These are phyloP conservation scores for Sander vitreus DNA, from an alignment of 2,113 vertebrate genomes.

Conservation along the genomic window DNA sequence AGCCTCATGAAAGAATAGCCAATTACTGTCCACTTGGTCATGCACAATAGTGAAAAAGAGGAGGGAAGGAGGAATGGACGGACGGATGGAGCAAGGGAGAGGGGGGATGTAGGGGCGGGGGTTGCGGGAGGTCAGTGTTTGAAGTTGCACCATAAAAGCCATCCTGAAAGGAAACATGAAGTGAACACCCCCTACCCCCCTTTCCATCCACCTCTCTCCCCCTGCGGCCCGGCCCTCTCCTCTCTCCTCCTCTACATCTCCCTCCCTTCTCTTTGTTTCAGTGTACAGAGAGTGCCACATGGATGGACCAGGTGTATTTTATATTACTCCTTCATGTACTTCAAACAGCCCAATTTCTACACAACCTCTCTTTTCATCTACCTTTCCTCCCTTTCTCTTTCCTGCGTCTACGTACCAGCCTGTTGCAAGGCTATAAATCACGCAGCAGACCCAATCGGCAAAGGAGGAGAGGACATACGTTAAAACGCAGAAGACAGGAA, in stretches of 20 bases:
- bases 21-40: constrained; percentile 85
- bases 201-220: constrained; percentile 49
- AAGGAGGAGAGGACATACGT: constrained; percentile 19
- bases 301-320: constrained; percentile 88
- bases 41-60: constrained; percentile 79
- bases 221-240: constrained; percentile 50
- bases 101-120: constrained; percentile 46
- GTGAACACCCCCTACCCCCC: constrained; percentile 68
- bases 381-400: constrained; percentile 46
- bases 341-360: constrained; percentile 79
- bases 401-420: constrained; percentile 40
- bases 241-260: constrained; percentile 53
- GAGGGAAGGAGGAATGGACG: constrained; percentile 64
- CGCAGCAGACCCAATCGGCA: constrained; percentile 56
- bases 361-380: constrained; percentile 52
- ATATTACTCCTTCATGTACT: constrained; percentile 85
- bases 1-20: constrained; percentile 82
- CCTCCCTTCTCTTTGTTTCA: constrained; percentile 71
- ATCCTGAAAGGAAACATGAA: constrained; percentile 86
- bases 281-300: constrained; percentile 70
- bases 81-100: constrained; percentile 67
- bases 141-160: constrained; percentile 88
- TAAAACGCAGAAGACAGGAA: constrained; percentile 43
- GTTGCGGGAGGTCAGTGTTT: constrained; percentile 81
- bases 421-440: constrained; percentile 78